phyloP scores from a whole-genome alignment of 1,140 invertebrate genomes.

The Ridgeia piscesae region DNA sequence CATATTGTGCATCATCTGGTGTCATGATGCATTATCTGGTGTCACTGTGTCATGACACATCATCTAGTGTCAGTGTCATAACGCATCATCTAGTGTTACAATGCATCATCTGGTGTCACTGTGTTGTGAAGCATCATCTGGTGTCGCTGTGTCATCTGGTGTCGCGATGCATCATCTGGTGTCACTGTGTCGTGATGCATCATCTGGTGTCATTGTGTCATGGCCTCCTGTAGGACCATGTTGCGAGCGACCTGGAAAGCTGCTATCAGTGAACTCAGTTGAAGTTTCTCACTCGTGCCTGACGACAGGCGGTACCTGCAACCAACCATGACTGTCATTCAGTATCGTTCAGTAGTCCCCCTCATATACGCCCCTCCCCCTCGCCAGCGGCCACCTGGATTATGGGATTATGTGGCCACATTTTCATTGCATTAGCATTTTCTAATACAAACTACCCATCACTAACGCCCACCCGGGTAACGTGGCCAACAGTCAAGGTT shows the following conservation, averaged over 20 bases:
- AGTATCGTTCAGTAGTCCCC: too few species aligned
- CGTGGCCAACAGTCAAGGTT: too few species aligned
- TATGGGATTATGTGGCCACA: too few species aligned
- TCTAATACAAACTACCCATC: too few species aligned
- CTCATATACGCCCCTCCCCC: too few species aligned
- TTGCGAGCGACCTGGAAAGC: constrained; percentile 73
- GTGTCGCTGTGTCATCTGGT: constrained; percentile 59
- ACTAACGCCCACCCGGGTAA: too few species aligned
- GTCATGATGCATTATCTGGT: constrained; percentile 44
- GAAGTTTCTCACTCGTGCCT: constrained; percentile 80
- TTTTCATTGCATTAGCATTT: too few species aligned
- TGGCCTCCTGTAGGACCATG: constrained; percentile 51
- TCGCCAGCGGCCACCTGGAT: too few species aligned
- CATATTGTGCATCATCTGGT: constrained; percentile 65
- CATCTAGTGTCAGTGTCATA: constrained; percentile 58
- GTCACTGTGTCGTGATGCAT: constrained; percentile 56
- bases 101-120: constrained; percentile 63
- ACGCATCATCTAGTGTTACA: constrained; percentile 67
- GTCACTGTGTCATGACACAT: constrained; percentile 36
- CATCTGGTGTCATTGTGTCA: constrained; percentile 56
- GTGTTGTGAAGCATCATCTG: constrained; percentile 40
- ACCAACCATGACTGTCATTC: too few species aligned
- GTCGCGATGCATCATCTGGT: constrained; percentile 28
- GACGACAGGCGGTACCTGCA: constrained; percentile 68
- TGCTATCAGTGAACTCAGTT: constrained; percentile 78